Base-by-base conservation (phyloP, 2,797 vertebrate species). In the Capromys pilorides region DNA sequence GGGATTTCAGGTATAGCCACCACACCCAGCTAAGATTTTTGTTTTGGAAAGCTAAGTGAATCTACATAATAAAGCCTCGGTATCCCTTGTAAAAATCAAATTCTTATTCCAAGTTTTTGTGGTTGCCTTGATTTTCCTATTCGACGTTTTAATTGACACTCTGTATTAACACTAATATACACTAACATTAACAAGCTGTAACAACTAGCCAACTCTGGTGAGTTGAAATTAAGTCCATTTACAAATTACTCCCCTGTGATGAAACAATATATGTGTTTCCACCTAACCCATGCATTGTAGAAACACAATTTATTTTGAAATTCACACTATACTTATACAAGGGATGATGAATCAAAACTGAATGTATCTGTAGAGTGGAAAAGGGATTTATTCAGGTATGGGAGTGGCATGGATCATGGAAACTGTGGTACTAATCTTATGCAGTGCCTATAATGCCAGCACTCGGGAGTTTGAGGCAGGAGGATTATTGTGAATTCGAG, bases 171-270 rank as follows among this genome's bases (percentile, higher is more conserved):
- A 91, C 45, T 41, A 84, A 87, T 75, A 57, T 87, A 94, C 93
- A 95, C 94, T 95, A 95, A 87, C 80, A 93, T 93, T 93, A 95
- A 93, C 69, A 86, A 31, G 28, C 61, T 24, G 95, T 93, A 91
- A 91, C 57, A 96, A 59, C 62, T 81, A 96, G 69, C 41, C 51
- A 49, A 81, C 91, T 75, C 87, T 80, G 73, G 59, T 86, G 54
- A 31, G 64, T 85, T 92, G 67, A 95, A 93, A 93, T 95, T 62
- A 93, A 94, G 57, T 92, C 86, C 61, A 64, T 78, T 92, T 95
- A 67, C n/a, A 96, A 96, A 95, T 64, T 54, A 33, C n/a, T 93
- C 36, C 94, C 54, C 66, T 77, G 81, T 93, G 86, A 93, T 61
- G 81, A 90, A 86, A 79, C 67, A 90, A 51, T 39, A 89, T 39